Base-by-base conservation (phyloP, 2,888 invertebrate genomes). In the Agrochola lychnidis region DNA sequence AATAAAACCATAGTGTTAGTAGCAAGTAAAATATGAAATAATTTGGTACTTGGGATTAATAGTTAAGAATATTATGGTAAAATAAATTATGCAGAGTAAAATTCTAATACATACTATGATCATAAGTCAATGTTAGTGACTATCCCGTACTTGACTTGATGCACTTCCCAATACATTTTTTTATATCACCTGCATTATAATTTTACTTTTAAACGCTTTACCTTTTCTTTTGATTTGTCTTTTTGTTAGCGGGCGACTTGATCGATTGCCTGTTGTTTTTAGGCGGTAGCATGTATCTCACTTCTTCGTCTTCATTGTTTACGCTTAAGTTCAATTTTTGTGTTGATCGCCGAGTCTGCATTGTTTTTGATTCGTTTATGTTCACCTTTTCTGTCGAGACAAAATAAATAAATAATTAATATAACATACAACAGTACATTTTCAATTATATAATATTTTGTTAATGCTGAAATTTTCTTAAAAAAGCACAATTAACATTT, bases 271-370 rank as follows among this genome's bases (percentile, higher is more conserved):
- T 74, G n/a, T 19, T 81, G 6, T 0, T 70, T 66, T 59, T 79
- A 22, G 90, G 88, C 4, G 91, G 91, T 16, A 92, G 76, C 91
- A 89, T 92, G 76, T 90, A 91, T 22, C 81, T 83, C 10, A 79
- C 74, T 53, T 87, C 78, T 30, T 89, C 81, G 1, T 87, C 83
- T 19, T 87, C 80, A 19, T 84, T 67, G 12, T 14, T 36, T 12
- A 16, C n/a, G 63, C 70, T 86, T 9, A 59, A 40, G 25, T 85
- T 69, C 19, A 75, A 16, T 40, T 76, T 84, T 42, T 69, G 79
- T 77, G 71, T 83, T n/a, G 87, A 78, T 22, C 76, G 76, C 53
- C 84, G 81, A 0, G 86, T 74, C 56, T 78, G 82, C 12, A 73
- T 78, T 10, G 73, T 59, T 62, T 71, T 82, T 2, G 76, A 48